Evolutionary conservation across 1,140 invertebrate species (phyloP), one percentile per base, ranked within the genome.

Genomic region (Chironomus tepperi): DNA sequence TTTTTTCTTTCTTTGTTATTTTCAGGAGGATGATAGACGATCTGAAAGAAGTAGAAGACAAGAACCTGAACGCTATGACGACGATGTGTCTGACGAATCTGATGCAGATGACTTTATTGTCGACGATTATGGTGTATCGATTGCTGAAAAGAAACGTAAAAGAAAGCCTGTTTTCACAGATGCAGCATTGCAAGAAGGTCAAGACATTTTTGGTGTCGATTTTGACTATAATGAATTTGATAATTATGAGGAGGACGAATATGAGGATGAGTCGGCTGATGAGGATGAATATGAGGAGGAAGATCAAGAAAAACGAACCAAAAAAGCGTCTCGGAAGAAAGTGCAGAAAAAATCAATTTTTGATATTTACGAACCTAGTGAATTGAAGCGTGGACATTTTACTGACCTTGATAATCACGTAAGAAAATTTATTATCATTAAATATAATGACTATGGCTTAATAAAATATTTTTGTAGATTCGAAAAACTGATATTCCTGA

Each of bases 121-220:
- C 3, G 96, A 97, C 81, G 97, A 98, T 80, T 93, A 98, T 79
- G 96, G 95, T 0, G 87, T 91, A 76, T 95, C 96, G 0, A 95
- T 98, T 74, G 89, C 90, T 16, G 92, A 93, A 76, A 91, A 91
- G 77, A 89, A 91, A 77, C 93, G 94, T 82, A 95, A 94, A 84
- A 89, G 93, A 73, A 93, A 91, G 80, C 92, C 89, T 18, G 93
- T 97, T 76, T 97, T 96, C 79, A 91, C 91, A 73, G 96, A 99
- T 86, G 90, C 92, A 89, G 94, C 86, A 87, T 91, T 98, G 34
- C 97, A 99, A 88, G 96, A 99, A 84, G 98, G 98, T 74, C 96
- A 99, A 83, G 98, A 99, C 80, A 98, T 99, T 77, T 99, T 99
- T 84, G 98, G 98, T 75, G 96, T 98, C 19, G 95, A 99, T 81